Base-by-base conservation (phyloP, 2,797 vertebrate genomes). In the Tolypeutes matacus region DNA sequence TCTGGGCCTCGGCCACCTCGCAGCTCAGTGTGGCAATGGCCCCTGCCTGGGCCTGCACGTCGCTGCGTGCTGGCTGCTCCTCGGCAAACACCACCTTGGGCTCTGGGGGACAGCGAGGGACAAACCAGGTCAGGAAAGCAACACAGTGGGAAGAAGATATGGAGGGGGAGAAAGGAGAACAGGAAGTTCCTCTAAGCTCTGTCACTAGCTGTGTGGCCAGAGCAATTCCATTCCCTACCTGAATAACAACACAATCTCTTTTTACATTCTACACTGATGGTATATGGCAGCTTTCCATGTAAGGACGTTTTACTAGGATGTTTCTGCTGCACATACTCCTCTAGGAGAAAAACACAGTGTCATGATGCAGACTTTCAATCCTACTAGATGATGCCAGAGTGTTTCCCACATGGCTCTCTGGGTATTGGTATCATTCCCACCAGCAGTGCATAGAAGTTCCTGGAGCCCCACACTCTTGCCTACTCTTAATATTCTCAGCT, bases 1-100 rank as follows among this genome's bases (percentile, higher is more conserved):
- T 93, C 29, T 94, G 94, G 18, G 85, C 18, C 36, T 99, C 98
- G 29, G 98, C 94, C 15, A 99, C 98, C 25, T 99, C 98, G 89
- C 99, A 99, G 97, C 97, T 99, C 58, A 99, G 90, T 0, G 88
- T 97, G 82, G 98, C 96, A 10, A 97, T 98, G 67, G 98, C 97
- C 18, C 98, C 98, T 0, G 96, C 17, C 23, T 76, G 76, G 0
- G 96, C 98, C 69, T 98, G 98, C 13, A 99, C 98, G 42, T 99
- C 98, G 14, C 92, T 95, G 77, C 92, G n/a, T 2, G 96, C 62
- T 3, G 58, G 15, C 42, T 84, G 60, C 6, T 67, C 81, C 29
- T 84, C 67, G 62, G 81, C 64, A 69, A 85, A 85, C 46, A 69
- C 82, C 20, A 34, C 62, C 31, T 14, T 13, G 29, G 81, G 34